Base-by-base conservation (phyloP, 1,140 invertebrate genomes). In the Brachionus asplanchnoidis region DNA sequence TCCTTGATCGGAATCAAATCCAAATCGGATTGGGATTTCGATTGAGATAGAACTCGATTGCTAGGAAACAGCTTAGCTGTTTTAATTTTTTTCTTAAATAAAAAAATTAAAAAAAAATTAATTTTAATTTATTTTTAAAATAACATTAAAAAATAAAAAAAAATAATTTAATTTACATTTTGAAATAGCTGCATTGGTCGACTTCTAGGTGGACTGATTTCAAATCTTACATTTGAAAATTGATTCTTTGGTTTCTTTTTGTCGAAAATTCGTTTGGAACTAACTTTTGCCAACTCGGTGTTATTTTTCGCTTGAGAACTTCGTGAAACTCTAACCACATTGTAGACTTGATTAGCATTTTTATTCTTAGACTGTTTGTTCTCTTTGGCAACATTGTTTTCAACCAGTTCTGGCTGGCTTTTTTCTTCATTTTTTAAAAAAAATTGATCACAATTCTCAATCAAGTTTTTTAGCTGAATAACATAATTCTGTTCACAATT, bases 51-150 rank as follows among this genome's bases (percentile, higher is more conserved):
- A 2, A 17, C 6, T 28, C 44, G 23, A 26, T 77, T 77, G 42
- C 42, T 53, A 4, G 73, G 73, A 50, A 26, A 77, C 26, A 77
- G 4, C 12, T 77, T 77, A 3, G 42, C 73, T 28, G 73, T 77
- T 77, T 77, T 77, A 17, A 77, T 77, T 17, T 20, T 46, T 77
- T 77, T 77, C 73, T 77, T 20, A 40, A 73, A 7, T 17, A 23
- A 42, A 73, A 2, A 8, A 17, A 60, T 56, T 20, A 0, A 5
- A 23, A 56, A 20, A 56, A 20, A 20, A 56, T 8, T 23, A 60
- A 60, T 2, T 32, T 36, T 36, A 28, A 28, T 36, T 36, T 36
- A 36, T 36, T 36, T 6, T 7, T 7, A 36, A 36, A 36, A 36
- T 6, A 36, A 32, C 4, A 4, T 0, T 7, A 36, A 28, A 28